Evolutionary conservation across 2,797 vertebrate genomes (phyloP).

Genomic region (Danionella dracula): DNA sequence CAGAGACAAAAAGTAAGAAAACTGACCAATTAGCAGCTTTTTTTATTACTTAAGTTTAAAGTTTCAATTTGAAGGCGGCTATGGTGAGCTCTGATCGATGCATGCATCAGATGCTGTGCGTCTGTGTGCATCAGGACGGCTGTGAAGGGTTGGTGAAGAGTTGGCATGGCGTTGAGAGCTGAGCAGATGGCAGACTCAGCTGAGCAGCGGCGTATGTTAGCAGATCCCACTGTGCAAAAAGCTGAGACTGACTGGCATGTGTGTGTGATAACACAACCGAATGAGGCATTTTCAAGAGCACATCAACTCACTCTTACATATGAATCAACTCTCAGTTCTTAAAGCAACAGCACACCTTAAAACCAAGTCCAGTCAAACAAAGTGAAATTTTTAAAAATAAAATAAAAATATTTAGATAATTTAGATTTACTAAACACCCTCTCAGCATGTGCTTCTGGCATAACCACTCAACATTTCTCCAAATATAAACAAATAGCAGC

Average conservation of each 20-base stretch:
- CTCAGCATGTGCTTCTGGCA: no score
- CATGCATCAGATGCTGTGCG: background rate
- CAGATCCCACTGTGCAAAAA: conserved; percentile 11
- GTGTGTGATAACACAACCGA: background rate
- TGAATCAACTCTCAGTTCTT: background rate
- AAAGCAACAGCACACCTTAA: background rate
- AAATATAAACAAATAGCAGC: no score
- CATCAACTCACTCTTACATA: background rate
- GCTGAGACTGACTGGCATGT: conserved; percentile 11
- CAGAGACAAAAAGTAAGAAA: no score
- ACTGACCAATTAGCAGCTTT: no score
- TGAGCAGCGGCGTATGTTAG: conserved; percentile 22
- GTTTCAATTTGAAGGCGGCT: no score
- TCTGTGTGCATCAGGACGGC: background rate
- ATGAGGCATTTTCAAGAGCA: conserved; percentile 9
- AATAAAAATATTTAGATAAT: no score
- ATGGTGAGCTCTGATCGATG: conserved; percentile 2
- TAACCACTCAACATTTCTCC: no score
- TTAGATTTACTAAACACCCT: no score
- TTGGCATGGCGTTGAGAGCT: background rate
- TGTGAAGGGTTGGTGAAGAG: background rate
- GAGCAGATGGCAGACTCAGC: conserved; percentile 35
- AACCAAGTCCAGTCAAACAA: no score
- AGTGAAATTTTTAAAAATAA: no score
- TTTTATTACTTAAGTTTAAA: no score